Evolutionary conservation across 2,113 vertebrate genomes (phyloP).

Genomic region (Ophiodon elongatus): DNA sequence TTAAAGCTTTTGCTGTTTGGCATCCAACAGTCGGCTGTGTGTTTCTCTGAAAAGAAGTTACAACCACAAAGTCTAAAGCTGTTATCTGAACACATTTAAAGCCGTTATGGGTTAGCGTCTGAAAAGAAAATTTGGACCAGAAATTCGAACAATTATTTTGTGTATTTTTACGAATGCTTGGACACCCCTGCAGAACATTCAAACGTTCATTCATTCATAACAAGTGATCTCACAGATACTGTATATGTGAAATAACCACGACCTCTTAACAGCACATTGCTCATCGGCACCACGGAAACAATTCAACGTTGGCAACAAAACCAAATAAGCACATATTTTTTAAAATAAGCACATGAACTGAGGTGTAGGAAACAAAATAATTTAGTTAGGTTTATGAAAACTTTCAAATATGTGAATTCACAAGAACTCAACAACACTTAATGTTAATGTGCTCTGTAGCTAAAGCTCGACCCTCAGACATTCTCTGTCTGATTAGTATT

Average conservation of each 20-base stretch:
- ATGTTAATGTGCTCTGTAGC: not conserved
- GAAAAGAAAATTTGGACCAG: not conserved
- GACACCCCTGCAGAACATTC: no score
- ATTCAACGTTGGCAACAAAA: not conserved
- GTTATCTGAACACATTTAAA: not conserved
- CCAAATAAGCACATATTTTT: no score
- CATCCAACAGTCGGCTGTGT: constrained; percentile 15
- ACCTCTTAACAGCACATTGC: not conserved
- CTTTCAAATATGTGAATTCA: not conserved
- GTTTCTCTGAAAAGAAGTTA: constrained; percentile 5
- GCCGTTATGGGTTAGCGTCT: no score
- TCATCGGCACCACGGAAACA: not conserved
- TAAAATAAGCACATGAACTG: not conserved
- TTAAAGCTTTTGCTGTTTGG: constrained; percentile 42
- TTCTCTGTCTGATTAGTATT: not conserved
- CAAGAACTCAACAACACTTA: not conserved
- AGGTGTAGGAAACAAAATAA: not conserved
- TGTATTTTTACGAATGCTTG: no score
- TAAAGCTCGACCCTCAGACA: not conserved
- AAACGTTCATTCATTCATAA: not conserved
- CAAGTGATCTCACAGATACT: not conserved
- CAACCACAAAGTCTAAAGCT: not conserved
- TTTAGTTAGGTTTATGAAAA: not conserved
- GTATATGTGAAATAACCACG: not conserved
- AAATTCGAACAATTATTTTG: not conserved